These are phyloP conservation scores for Nibea albiflora DNA, from an alignment of 2,113 vertebrate genomes.

Conservation along the genomic window DNA sequence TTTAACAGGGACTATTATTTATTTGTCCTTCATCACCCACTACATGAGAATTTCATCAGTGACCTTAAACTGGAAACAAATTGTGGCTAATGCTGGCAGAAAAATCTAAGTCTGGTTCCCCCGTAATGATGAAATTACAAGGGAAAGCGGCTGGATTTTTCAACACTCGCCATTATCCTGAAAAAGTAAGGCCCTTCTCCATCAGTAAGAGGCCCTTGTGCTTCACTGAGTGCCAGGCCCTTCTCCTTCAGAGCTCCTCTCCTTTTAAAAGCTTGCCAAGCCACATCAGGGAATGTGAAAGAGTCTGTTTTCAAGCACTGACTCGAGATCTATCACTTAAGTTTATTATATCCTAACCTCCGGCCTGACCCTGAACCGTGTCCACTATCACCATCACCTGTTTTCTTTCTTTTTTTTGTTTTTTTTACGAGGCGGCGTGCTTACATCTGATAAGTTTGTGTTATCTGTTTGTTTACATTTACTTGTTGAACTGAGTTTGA, in stretches of 20 bases:
- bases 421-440: constrained; percentile 17
- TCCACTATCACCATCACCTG: constrained; percentile 11
- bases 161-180: constrained; percentile 19
- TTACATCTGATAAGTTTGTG: background rate
- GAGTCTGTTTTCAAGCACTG: constrained; percentile 59
- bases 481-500: constrained; percentile 34
- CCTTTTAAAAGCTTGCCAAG: constrained; percentile 66
- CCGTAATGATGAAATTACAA: constrained; percentile 13
- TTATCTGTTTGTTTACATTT: constrained; percentile 27
- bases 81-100: background rate
- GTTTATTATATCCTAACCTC: constrained; percentile 31
- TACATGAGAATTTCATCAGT: background rate
- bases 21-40: background rate
- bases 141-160: constrained; percentile 6
- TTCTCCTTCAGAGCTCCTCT: constrained; percentile 50
- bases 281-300: constrained; percentile 61
- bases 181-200: constrained; percentile 41
- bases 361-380: constrained; percentile 35
- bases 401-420: background rate
- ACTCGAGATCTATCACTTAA: constrained; percentile 45
- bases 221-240: constrained; percentile 47
- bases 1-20: background rate
- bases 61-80: background rate
- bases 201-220: constrained; percentile 55
- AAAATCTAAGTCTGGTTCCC: background rate